These are phyloP conservation scores for Mobula birostris DNA, from an alignment of 2,113 vertebrate genomes.

Conservation along the genomic window DNA sequence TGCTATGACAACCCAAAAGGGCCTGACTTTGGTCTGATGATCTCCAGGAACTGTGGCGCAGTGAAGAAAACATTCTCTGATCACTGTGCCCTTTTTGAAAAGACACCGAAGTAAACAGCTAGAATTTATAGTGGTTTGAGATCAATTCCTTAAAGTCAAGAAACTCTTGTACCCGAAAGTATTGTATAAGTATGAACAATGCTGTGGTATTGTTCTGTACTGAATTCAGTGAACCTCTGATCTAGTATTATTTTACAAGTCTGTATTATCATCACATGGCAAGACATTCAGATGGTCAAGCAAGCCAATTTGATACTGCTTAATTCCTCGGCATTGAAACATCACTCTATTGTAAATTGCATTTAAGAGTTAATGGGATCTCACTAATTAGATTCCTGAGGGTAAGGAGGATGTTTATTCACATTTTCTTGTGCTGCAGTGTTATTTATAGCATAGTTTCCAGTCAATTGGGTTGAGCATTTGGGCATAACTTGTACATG, in stretches of 20 bases:
- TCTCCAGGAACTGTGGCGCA: background rate
- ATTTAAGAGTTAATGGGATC: background rate
- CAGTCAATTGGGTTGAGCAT: conserved; percentile 7
- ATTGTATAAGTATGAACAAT: background rate
- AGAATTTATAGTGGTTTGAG: background rate
- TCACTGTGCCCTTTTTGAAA: background rate
- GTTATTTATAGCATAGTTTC: conserved; percentile 31
- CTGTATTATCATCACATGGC: background rate
- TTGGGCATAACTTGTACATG: background rate
- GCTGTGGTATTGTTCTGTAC: background rate
- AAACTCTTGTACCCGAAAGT: background rate
- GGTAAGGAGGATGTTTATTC: background rate
- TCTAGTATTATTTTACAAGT: background rate
- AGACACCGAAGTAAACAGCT: background rate
- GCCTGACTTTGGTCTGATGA: background rate
- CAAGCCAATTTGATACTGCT: background rate
- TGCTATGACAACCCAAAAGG: background rate
- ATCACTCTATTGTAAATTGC: too few relatives aligned
- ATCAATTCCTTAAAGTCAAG: background rate
- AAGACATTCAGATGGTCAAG: background rate
- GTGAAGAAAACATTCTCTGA: background rate
- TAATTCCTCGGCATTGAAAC: background rate
- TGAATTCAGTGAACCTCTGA: background rate
- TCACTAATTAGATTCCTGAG: background rate
- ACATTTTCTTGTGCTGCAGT: conserved; percentile 1